Percentiles rank a stretch among this genome's conserved stretches.
Conservation (phyloP, 2,797 vertebrate genomes). For the Onychomys arenicola region DNA sequence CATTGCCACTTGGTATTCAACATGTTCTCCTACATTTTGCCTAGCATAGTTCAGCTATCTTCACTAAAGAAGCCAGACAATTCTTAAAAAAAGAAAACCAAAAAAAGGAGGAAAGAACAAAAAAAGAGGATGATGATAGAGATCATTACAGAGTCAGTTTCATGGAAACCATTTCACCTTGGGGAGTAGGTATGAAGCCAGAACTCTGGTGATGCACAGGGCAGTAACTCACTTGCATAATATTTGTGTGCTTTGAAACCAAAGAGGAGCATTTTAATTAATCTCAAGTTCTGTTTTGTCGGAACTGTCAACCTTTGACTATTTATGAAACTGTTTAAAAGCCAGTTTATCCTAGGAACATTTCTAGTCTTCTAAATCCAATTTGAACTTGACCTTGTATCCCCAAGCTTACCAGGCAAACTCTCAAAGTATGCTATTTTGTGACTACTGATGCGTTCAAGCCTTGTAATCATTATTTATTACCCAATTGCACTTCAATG, state of each 20-base stretch:
- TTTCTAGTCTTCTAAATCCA: constrained; percentile 18
- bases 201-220: neutral
- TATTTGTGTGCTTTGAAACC: constrained; percentile 45
- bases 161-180: constrained; percentile 64
- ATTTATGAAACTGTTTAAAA: constrained; percentile 59
- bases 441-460: neutral
- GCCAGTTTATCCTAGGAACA: constrained; percentile 12
- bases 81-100: constrained; percentile 76
- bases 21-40: constrained; percentile 83
- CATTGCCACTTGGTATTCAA: constrained; percentile 84
- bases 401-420: constrained; percentile 22
- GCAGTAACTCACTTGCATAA: constrained; percentile 45
- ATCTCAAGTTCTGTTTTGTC: constrained; percentile 65
- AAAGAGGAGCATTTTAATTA: constrained; percentile 69
- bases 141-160: constrained; percentile 71
- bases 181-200: neutral
- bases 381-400: constrained; percentile 47
- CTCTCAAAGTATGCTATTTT: neutral
- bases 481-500: neutral
- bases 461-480: neutral
- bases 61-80: constrained; percentile 70
- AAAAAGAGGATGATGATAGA: constrained; percentile 65
- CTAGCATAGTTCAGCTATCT: constrained; percentile 74
- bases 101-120: neutral
- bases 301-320: constrained; percentile 57